Conservation (phyloP, 2,113 vertebrate species). For the Chamaetylas fuelleborni region DNA sequence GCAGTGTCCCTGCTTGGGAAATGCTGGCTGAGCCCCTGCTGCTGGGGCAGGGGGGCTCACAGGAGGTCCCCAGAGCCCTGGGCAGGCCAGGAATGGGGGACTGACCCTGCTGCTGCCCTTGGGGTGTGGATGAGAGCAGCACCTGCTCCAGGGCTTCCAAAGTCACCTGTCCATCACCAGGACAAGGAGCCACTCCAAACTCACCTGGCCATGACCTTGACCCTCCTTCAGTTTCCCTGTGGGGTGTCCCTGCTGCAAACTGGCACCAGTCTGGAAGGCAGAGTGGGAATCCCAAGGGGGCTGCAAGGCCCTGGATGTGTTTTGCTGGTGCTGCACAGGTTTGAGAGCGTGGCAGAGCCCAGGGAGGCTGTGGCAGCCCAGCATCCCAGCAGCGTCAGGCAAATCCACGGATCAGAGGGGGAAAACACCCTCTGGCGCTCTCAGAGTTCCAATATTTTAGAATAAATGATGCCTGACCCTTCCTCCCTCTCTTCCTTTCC, state of each 20-base stretch:
- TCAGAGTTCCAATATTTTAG: neutral
- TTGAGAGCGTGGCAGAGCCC: rapidly evolving
- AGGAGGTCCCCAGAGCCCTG: neutral
- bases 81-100: rapidly evolving
- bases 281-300: neutral
- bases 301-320: neutral
- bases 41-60: neutral
- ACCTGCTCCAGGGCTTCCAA: neutral
- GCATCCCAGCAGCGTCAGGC: neutral
- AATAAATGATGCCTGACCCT: slow-evolving; percentile 29
- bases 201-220: neutral
- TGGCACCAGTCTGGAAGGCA: neutral
- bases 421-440: neutral
- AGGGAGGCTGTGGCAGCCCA: neutral
- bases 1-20: neutral
- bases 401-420: rapidly evolving
- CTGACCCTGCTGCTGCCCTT: neutral
- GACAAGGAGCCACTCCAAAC: neutral
- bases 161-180: neutral
- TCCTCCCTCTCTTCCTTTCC: neutral
- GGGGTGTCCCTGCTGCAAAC: neutral
- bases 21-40: neutral
- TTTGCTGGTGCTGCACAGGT: neutral
- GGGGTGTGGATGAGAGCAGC: neutral
- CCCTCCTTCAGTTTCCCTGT: rapidly evolving